Conservation (phyloP, 2,113 vertebrate genomes). For the Athene cunicularia region DNA sequence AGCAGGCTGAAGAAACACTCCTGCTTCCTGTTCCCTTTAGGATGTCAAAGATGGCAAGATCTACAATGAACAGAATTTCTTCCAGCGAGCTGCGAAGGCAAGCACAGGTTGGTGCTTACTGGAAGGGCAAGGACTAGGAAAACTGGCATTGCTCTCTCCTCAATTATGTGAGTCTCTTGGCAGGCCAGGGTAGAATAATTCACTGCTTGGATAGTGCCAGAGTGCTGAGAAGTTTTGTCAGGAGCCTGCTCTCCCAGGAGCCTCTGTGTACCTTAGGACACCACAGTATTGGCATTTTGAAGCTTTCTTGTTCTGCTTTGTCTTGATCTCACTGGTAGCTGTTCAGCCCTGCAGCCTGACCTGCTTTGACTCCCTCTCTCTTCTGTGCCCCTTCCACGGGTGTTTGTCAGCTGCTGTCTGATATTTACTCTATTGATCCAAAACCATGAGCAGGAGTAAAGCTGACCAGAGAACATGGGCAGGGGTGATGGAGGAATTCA, state of each 20-base stretch:
- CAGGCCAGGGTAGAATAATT: background rate
- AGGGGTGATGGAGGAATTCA: background rate
- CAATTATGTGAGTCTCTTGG: background rate
- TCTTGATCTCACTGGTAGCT: background rate
- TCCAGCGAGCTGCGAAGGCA: constrained; percentile 88
- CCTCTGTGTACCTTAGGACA: background rate
- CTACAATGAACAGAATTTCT: constrained; percentile 93
- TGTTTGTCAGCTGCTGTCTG: background rate
- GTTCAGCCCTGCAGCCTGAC: background rate
- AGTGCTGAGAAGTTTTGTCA: background rate
- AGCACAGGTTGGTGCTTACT: constrained; percentile 72
- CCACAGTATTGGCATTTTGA: background rate
- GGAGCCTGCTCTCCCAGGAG: background rate
- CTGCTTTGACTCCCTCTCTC: background rate
- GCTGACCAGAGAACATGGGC: background rate
- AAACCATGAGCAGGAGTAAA: background rate
- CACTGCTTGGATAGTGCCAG: background rate
- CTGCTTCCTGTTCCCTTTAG: constrained; percentile 61
- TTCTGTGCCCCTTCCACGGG: background rate
- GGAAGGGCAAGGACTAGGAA: background rate
- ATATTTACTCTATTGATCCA: background rate
- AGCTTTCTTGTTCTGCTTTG: background rate
- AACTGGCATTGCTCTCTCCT: background rate
- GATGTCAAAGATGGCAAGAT: constrained; percentile 88
- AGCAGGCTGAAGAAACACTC: background rate